Evolutionary conservation across 1,140 invertebrate genomes (phyloP).

Genomic region (Ips typographus): DNA sequence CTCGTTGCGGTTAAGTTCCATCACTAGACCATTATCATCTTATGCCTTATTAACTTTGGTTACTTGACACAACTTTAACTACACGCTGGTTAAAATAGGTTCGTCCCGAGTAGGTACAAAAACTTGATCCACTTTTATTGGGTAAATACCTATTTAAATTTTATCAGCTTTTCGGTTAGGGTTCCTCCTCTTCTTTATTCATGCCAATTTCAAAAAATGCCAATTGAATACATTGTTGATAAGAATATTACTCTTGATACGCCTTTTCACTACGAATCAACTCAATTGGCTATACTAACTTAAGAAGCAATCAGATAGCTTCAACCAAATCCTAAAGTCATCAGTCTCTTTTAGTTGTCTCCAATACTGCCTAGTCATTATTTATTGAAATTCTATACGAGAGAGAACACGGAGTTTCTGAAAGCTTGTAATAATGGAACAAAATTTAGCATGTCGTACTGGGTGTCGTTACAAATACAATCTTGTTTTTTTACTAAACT

Average conservation of each 20-base stretch:
- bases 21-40: constrained; percentile 28
- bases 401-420: constrained; percentile 35
- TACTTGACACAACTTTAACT: constrained; percentile 19
- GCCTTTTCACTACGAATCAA: background rate
- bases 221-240: background rate
- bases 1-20: constrained; percentile 20
- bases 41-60: constrained; percentile 28
- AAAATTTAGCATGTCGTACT: constrained; percentile 10
- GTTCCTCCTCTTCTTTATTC: too few relatives aligned
- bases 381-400: constrained; percentile 40
- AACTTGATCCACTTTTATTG: constrained; percentile 13
- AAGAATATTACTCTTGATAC: background rate
- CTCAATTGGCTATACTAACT: constrained; percentile 32
- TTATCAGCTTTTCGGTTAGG: too few relatives aligned
- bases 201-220: too few relatives aligned
- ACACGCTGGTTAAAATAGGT: constrained; percentile 19
- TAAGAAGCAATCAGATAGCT: constrained; percentile 46
- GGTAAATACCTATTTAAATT: background rate
- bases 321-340: constrained; percentile 38
- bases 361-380: constrained; percentile 44
- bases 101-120: constrained; percentile 22
- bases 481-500: background rate
- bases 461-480: constrained; percentile 9
- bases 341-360: constrained; percentile 42
- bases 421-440: constrained; percentile 3